Conservation (phyloP, 2,113 vertebrate species). For the cat (Felis catus) region F.catus_Fca126_mat1.0 CM031411.1:100369501-100370000, state of each 20-base stretch:
- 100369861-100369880: neutral
- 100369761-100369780: conserved; percentile 54
- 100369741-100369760: conserved; percentile 37
- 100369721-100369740: neutral
- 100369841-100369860: neutral
- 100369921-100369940: neutral
- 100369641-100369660: conserved; percentile 35
- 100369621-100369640: conserved; percentile 26
- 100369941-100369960: neutral
- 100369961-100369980: neutral
- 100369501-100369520: conserved; percentile 54
- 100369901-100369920: neutral
- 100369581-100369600: conserved; percentile 52
- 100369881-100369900: neutral
- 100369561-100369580: conserved; percentile 59
- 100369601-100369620: neutral
- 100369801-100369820: conserved; percentile 49
- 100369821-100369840: neutral
- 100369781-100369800: conserved; percentile 50
- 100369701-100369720: neutral
- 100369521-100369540: conserved; percentile 70
- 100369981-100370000: neutral
- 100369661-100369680: neutral
- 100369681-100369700: neutral
- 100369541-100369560: conserved; percentile 71